Evolutionary conservation across 2,797 vertebrate species (phyloP).

Genomic region (Ctenopoma kingsleyae): DNA sequence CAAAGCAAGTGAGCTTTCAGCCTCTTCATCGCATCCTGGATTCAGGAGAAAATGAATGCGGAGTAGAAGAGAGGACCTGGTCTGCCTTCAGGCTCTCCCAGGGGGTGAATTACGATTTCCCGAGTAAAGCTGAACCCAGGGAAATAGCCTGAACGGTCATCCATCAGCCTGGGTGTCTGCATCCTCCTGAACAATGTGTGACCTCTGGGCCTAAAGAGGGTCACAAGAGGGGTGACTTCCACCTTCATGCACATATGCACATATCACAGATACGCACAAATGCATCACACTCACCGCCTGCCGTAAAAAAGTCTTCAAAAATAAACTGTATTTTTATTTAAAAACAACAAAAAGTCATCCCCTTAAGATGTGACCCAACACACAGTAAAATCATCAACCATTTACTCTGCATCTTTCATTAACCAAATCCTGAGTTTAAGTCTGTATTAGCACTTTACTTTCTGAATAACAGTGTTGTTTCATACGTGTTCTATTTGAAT

Average conservation of each 20-base stretch:
- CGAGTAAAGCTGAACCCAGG: conserved; percentile 67
- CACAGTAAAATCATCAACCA: background rate
- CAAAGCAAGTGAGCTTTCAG: conserved; percentile 59
- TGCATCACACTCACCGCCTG: conserved; percentile 3
- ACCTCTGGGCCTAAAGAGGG: conserved; percentile 73
- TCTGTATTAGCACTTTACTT: background rate
- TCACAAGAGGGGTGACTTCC: conserved; percentile 77
- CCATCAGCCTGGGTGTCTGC: conserved; percentile 77
- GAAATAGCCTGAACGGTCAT: conserved; percentile 74
- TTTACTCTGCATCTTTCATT: background rate
- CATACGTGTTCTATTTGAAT: background rate
- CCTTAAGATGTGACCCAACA: background rate
- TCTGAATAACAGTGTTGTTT: background rate
- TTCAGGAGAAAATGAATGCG: conserved; percentile 46
- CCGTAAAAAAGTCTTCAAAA: background rate
- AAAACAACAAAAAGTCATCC: conserved; percentile 1
- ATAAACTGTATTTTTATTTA: background rate
- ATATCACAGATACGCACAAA: conserved; percentile 17
- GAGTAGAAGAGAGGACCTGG: conserved; percentile 44
- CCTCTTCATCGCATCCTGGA: conserved; percentile 68
- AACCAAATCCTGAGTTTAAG: background rate
- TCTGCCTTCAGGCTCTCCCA: conserved; percentile 58
- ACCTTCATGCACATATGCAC: conserved; percentile 52
- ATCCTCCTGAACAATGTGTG: conserved; percentile 84
- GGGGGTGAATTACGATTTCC: conserved; percentile 81